Evolutionary conservation across 2,113 vertebrate genomes (phyloP).

Genomic region (Odontophorus gujanensis): DNA sequence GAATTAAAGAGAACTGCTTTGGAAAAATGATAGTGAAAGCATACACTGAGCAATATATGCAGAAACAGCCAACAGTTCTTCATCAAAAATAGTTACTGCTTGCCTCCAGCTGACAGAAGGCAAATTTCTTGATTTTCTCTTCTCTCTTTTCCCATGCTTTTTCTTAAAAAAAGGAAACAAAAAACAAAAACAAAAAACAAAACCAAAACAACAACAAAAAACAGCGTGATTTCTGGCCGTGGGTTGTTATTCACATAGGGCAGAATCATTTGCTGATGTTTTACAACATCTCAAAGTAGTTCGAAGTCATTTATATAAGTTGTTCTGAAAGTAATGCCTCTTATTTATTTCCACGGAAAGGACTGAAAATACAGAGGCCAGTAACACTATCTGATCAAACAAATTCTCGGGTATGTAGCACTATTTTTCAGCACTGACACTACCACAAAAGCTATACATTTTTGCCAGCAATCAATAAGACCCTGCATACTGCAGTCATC

Average conservation of each 20-base stretch:
- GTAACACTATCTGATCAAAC: background rate
- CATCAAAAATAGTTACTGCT: background rate
- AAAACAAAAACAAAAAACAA: no score
- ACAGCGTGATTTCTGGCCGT: background rate
- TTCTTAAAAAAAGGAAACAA: background rate
- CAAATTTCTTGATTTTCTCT: background rate
- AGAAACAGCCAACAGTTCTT: background rate
- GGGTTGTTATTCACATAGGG: accelerated
- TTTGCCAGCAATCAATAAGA: no score
- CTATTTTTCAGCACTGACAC: background rate
- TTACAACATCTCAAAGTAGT: background rate
- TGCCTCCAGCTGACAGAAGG: background rate
- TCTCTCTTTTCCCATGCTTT: background rate
- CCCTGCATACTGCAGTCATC: no score
- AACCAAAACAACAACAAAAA: background rate
- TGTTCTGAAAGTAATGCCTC: background rate
- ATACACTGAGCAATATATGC: background rate
- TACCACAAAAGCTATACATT: background rate
- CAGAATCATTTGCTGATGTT: background rate
- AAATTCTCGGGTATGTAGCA: background rate
- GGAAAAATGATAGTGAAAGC: background rate
- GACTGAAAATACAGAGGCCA: background rate
- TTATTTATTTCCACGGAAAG: background rate
- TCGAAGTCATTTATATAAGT: background rate
- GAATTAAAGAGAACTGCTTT: background rate